Evolutionary conservation across 2,113 vertebrate genomes (phyloP).

Genomic region (Uria aalge): DNA sequence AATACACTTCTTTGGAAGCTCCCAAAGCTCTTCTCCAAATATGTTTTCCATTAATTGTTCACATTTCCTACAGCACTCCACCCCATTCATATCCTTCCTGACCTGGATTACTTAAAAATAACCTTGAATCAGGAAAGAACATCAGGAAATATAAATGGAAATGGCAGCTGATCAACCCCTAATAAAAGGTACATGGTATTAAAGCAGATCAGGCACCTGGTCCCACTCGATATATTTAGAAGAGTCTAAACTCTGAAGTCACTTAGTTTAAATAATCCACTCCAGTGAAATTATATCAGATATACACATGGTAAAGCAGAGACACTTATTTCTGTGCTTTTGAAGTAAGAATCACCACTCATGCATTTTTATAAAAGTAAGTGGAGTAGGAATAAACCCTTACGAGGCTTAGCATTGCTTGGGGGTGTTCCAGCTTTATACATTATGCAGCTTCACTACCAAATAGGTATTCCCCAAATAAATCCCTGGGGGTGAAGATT

Average conservation of each 20-base stretch:
- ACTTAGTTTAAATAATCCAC: constrained; percentile 10
- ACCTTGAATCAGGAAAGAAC: constrained; percentile 45
- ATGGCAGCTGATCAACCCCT: constrained; percentile 17
- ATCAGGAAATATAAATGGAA: constrained; percentile 61
- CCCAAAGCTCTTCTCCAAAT: constrained; percentile 30
- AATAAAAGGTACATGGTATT: not conserved
- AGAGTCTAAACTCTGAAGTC: constrained; percentile 30
- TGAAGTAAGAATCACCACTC: not conserved
- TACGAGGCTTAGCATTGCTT: not conserved
- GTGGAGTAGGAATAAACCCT: not conserved
- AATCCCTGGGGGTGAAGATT: not conserved
- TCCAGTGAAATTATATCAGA: not conserved
- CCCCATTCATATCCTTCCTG: constrained; percentile 77
- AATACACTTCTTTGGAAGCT: not conserved
- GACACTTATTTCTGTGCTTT: not conserved
- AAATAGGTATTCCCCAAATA: not conserved
- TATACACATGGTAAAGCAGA: not conserved
- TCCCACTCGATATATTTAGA: constrained; percentile 38
- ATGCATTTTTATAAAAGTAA: not conserved
- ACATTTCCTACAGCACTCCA: constrained; percentile 55
- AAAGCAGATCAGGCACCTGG: constrained; percentile 2
- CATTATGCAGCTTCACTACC: not conserved
- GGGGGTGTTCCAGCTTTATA: not conserved
- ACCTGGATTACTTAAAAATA: constrained; percentile 68
- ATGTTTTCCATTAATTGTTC: constrained; percentile 51